phyloP scores from a whole-genome alignment of 2,888 invertebrate species.

The Eilema griseolum region DNA sequence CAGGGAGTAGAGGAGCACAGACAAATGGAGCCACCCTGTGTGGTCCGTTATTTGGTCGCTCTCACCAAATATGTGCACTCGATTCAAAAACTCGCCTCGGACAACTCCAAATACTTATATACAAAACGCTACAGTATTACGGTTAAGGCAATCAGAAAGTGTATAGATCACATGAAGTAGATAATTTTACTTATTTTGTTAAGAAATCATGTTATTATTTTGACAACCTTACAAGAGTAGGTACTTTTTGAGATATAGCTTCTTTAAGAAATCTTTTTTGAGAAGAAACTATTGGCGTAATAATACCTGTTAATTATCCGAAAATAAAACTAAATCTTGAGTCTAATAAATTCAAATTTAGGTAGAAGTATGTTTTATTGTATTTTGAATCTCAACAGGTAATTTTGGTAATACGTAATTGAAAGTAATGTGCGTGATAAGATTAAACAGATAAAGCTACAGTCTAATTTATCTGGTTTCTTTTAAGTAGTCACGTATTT shows the following conservation, averaged over 20 bases:
- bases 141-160: background rate
- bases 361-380: background rate
- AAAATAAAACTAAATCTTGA: background rate
- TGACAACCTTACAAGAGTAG: background rate
- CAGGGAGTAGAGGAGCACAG: conserved; percentile 72
- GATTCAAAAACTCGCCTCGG: conserved; percentile 62
- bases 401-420: background rate
- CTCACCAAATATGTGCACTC: conserved; percentile 75
- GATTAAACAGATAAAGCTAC: background rate
- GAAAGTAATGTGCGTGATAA: background rate
- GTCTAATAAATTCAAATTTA: background rate
- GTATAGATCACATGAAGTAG: background rate
- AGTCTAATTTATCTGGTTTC: background rate
- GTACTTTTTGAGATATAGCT: background rate
- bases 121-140: conserved; percentile 37
- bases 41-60: conserved; percentile 80
- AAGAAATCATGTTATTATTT: background rate
- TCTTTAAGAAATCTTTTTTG: background rate
- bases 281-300: background rate
- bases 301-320: background rate
- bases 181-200: background rate
- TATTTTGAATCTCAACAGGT: background rate
- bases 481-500: background rate
- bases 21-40: conserved; percentile 85
- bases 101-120: conserved; percentile 39